Base-by-base conservation (phyloP, 1,140 invertebrate species). In the Drosophila littoralis region DNA sequence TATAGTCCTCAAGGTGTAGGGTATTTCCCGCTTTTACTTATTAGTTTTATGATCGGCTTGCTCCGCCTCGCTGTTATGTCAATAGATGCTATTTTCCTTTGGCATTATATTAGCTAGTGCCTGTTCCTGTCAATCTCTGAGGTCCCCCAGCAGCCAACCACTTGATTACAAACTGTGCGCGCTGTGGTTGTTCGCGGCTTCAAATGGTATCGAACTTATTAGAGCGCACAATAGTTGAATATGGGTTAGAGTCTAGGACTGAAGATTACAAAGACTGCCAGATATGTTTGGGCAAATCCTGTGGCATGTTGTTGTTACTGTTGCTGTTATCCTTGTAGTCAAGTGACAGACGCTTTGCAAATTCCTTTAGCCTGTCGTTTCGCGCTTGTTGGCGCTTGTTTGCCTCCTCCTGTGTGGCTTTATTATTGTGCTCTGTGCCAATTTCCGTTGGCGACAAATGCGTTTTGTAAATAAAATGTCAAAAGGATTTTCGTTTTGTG, bases 381-480 rank as follows among this genome's bases (percentile, higher is more conserved):
- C 46, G 45, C 43, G 51, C 51, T 54, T 36, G 51, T 71, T 71
- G 63, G 57, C 74, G 68, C 74, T 75, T 70, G 58, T 72, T 77
- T 68, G 57, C 22, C 28, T 73, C 78, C 54, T 61, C 55, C 71
- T 74, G 77, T 75, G 81, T 65, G 81, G 77, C 77, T 84, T 80
- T 84, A 84, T 84, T 84, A 85, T 85, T 85, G 81, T 80, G 81
- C 70, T 84, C 81, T 77, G 74, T 80, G 81, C 81, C 81, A 84
- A 84, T 84, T 84, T 84, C 81, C 81, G 81, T 54, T 79, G 80
- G 76, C 81, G 81, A 80, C 81, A 84, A 84, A 84, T 84, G 81
- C 81, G 81, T 84, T 84, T 84, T 84, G 81, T 85, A 85, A 84
- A 84, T 84, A 84, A 84, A 84, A 84, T 85, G 81, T 84, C 81